Percentiles rank a stretch among this genome's conserved stretches.
Conservation (phyloP, 2,113 vertebrate genomes). For the Naja naja region DNA sequence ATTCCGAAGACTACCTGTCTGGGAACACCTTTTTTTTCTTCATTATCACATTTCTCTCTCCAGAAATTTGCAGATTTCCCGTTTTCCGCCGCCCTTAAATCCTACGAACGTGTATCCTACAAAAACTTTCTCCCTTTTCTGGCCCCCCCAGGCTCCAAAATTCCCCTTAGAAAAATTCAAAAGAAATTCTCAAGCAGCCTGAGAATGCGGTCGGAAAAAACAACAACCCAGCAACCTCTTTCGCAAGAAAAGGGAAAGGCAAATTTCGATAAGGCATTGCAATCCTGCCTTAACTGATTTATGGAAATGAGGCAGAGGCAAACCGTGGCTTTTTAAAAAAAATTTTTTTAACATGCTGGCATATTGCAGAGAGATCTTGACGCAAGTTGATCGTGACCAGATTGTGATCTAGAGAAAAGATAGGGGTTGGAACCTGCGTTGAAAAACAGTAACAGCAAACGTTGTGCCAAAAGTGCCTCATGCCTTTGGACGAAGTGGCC, state of each 20-base stretch:
- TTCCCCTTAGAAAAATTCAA: not conserved
- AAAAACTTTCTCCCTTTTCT: not conserved
- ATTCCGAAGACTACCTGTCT: not conserved
- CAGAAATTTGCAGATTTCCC: not conserved
- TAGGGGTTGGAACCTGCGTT: not conserved
- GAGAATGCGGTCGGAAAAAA: not conserved
- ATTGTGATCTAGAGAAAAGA: not conserved
- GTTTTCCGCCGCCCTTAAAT: not conserved
- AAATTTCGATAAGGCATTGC: not conserved
- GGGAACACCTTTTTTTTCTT: not conserved
- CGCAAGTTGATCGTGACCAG: not conserved
- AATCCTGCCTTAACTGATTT: not conserved
- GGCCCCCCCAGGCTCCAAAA: not conserved
- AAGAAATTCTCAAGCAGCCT: not conserved
- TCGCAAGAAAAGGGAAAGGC: not conserved
- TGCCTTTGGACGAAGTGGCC: not conserved
- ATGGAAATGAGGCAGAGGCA: not conserved
- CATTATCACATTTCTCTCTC: not conserved
- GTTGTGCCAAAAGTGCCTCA: not conserved
- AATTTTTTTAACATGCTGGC: not conserved
- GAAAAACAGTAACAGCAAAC: not conserved
- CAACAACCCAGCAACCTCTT: not conserved
- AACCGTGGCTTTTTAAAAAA: not conserved
- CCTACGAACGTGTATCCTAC: not conserved
- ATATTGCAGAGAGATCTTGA: not conserved